Conservation (phyloP, 2,888 invertebrate species). For the Melipona bicolor region DNA sequence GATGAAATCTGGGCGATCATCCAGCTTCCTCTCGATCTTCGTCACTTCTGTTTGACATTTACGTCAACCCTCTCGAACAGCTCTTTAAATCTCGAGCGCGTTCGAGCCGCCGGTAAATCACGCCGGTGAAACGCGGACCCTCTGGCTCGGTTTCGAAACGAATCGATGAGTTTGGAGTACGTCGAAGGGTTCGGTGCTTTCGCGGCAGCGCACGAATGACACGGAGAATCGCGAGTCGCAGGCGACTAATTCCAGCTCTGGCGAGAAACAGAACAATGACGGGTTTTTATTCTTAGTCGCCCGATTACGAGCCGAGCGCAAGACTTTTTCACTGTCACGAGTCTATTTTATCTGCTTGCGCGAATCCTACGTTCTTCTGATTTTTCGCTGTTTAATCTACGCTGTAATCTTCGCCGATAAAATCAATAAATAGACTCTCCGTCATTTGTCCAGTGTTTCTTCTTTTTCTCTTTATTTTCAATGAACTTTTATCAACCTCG, state of each 20-base stretch:
- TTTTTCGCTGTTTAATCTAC: not conserved
- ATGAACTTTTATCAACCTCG: too few species aligned
- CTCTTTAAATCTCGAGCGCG: not conserved
- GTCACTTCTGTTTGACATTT: not conserved
- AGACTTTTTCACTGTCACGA: not conserved
- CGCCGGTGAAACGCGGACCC: not conserved
- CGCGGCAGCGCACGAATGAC: not conserved
- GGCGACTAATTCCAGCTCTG: not conserved
- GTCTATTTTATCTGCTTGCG: not conserved
- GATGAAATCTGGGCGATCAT: conserved; percentile 29
- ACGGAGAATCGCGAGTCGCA: not conserved
- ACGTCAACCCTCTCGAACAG: not conserved
- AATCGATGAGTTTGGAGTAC: not conserved
- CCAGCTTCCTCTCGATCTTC: conserved; percentile 24
- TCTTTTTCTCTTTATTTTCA: too few species aligned
- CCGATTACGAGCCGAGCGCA: not conserved
- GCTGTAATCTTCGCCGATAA: too few species aligned
- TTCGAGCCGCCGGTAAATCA: not conserved
- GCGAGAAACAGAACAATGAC: conserved; percentile 1
- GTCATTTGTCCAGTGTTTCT: too few species aligned
- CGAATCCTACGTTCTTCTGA: not conserved
- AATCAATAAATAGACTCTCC: too few species aligned
- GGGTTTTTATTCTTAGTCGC: conserved; percentile 16
- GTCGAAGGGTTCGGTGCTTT: not conserved
- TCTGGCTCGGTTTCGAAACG: not conserved